Conservation (phyloP, 1,140 invertebrate genomes). For the Spodoptera frugiperda region DNA sequence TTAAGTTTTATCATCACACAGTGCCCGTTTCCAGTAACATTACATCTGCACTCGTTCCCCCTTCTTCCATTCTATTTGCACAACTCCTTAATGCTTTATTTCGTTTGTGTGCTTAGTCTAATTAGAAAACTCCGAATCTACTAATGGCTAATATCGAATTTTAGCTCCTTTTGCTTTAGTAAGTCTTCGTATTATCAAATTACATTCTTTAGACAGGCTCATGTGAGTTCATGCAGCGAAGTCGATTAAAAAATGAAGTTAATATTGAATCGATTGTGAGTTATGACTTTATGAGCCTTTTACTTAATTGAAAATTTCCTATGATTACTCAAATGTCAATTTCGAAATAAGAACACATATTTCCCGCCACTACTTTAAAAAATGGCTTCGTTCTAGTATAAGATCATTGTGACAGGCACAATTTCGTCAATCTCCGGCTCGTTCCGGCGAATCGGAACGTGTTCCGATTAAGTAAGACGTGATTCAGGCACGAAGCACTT, state of each 20-base stretch:
- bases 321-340: not conserved
- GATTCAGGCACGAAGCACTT: constrained; percentile 13
- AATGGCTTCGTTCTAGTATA: not conserved
- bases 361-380: not conserved
- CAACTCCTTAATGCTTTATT: constrained; percentile 84
- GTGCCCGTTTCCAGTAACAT: constrained; percentile 52
- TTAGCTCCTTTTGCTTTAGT: constrained; percentile 58
- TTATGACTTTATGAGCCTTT: not conserved
- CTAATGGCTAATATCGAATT: constrained; percentile 81
- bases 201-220: constrained; percentile 39
- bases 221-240: constrained; percentile 9
- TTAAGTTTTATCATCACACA: constrained; percentile 9
- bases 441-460: constrained; percentile 40
- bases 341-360: not conserved
- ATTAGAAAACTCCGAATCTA: constrained; percentile 80
- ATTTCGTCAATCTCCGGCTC: constrained; percentile 61
- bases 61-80: constrained; percentile 77
- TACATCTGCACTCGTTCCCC: constrained; percentile 58
- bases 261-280: not conserved
- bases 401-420: constrained; percentile 43
- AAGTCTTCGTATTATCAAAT: constrained; percentile 54
- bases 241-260: not conserved
- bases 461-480: constrained; percentile 39
- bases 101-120: constrained; percentile 82
- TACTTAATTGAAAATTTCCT: not conserved